phyloP scores from a whole-genome alignment of 2,113 vertebrate species.

The Rhynchomys soricoides region DNA sequence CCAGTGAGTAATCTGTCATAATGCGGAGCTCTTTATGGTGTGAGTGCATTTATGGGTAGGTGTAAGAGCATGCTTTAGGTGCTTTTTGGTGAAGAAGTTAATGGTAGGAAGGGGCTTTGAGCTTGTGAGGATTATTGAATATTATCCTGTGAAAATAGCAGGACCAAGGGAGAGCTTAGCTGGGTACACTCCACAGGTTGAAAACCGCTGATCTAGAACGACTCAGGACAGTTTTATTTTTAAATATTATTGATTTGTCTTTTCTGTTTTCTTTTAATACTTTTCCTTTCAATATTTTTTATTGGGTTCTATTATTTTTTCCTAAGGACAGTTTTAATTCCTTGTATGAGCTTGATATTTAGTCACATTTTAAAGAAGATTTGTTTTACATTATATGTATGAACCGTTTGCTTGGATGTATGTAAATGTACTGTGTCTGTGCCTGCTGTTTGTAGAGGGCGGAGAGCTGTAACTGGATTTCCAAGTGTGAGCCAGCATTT shows the following conservation, averaged over 20 bases:
- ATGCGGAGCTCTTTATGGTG: not conserved
- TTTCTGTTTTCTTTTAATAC: not conserved
- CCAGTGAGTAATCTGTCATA: not conserved
- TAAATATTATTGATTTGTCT: not conserved
- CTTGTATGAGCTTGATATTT: slow-evolving; percentile 11
- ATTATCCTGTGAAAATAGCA: not conserved
- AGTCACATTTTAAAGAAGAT: not conserved
- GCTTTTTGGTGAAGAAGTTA: not conserved
- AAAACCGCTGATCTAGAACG: not conserved
- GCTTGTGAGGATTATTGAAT: not conserved
- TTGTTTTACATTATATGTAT: not conserved
- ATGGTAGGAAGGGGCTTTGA: not conserved
- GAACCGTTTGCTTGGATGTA: not conserved
- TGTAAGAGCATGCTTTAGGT: not conserved
- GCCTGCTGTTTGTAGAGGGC: not conserved
- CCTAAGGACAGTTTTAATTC: slow-evolving; percentile 16
- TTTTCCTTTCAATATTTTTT: not conserved
- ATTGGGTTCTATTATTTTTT: not conserved
- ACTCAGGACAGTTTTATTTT: slow-evolving; percentile 1
- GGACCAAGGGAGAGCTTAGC: not conserved
- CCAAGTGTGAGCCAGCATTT: not conserved
- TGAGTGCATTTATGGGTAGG: too few species aligned
- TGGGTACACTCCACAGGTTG: not conserved
- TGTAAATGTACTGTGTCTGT: not conserved
- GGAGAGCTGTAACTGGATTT: not conserved